Percentiles rank a stretch among this genome's conserved stretches.
phyloP scores from a whole-genome alignment of 2,113 vertebrate genomes.

The Macquaria ambigua region DNA sequence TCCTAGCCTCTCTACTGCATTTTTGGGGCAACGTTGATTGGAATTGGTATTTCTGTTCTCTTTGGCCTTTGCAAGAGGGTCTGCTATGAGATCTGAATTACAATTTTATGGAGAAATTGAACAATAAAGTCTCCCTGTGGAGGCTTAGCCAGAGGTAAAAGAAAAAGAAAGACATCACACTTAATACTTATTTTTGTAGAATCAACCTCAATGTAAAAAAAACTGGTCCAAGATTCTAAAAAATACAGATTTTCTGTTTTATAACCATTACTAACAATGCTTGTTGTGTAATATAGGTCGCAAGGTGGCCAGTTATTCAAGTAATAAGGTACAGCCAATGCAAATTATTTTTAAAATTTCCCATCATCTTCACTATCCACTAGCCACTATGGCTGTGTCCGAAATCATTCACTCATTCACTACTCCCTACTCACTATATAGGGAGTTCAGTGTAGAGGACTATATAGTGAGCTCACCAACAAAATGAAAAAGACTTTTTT shows the following conservation, averaged over 20 bases:
- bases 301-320: neutral
- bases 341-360: neutral
- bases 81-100: slow-evolving; percentile 8
- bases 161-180: neutral
- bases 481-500: too few species aligned
- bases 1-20: neutral
- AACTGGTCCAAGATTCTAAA: neutral
- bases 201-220: neutral
- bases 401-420: too few species aligned
- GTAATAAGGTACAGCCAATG: neutral
- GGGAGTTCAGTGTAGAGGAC: too few species aligned
- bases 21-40: slow-evolving; percentile 11
- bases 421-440: too few species aligned
- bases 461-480: too few species aligned
- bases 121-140: neutral
- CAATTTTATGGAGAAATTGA: slow-evolving; percentile 5
- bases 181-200: neutral
- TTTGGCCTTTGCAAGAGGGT: neutral
- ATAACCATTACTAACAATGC: neutral
- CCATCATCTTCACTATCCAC: too few species aligned
- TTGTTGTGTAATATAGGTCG: neutral
- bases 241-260: neutral
- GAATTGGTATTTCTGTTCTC: neutral
- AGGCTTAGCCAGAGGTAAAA: neutral
- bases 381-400: too few species aligned